phyloP scores from a whole-genome alignment of 2,888 invertebrate genomes.

The Hemaris fuciformis region DNA sequence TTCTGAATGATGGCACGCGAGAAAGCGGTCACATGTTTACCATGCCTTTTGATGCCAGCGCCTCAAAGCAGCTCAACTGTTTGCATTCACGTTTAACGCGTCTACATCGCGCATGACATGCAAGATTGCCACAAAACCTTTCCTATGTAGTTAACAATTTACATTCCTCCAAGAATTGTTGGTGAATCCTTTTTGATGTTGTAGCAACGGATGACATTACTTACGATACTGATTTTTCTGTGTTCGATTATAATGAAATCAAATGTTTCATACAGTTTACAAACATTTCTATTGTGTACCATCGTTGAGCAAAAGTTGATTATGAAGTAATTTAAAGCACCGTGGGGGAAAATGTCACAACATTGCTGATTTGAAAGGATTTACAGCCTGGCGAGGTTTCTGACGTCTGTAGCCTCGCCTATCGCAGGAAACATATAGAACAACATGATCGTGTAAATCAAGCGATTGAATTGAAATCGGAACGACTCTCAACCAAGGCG shows the following conservation, averaged over 20 bases:
- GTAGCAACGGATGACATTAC: too few relatives aligned
- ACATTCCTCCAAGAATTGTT: neutral
- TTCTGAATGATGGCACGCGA: neutral
- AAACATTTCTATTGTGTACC: neutral
- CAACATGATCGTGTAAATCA: neutral
- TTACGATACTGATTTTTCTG: neutral
- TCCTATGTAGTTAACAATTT: neutral
- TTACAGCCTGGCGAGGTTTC: neutral
- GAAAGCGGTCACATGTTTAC: constrained; percentile 5
- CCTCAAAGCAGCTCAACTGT: neutral
- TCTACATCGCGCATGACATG: neutral
- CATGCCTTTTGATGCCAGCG: constrained; percentile 2
- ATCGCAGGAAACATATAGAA: neutral
- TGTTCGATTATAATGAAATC: too few relatives aligned
- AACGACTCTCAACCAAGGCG: neutral
- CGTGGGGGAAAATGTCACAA: neutral
- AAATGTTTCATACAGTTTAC: neutral
- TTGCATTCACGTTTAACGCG: neutral
- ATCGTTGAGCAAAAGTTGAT: neutral
- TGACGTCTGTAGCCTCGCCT: neutral
- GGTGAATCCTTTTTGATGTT: neutral
- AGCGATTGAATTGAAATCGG: neutral
- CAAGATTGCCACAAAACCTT: neutral
- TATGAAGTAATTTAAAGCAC: neutral
- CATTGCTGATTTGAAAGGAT: neutral